Conservation (phyloP, 2,113 vertebrate genomes). For the Zosterops japonicus region DNA sequence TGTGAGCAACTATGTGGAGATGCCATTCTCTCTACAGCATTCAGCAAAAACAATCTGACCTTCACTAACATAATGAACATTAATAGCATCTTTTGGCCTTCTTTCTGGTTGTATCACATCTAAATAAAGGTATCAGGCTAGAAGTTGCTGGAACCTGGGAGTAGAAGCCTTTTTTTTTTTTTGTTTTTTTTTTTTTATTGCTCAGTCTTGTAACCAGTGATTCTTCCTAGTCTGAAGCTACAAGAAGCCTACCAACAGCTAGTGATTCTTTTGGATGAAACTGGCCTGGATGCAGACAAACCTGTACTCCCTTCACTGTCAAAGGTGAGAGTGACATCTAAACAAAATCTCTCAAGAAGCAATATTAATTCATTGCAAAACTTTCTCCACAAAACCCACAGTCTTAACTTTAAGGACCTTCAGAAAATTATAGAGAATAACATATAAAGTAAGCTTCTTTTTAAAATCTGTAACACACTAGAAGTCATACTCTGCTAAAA, state of each 20-base stretch:
- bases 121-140: background rate
- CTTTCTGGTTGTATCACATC: background rate
- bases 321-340: background rate
- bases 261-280: background rate
- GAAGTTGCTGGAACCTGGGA: background rate
- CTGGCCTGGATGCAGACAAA: background rate
- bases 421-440: background rate
- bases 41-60: background rate
- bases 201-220: background rate
- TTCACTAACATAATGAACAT: background rate
- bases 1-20: background rate
- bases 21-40: background rate
- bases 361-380: background rate
- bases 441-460: background rate
- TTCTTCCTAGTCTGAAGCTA: background rate
- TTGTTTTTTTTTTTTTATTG: background rate
- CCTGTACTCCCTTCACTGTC: background rate
- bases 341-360: background rate
- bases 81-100: background rate
- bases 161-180: background rate
- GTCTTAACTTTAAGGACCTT: background rate
- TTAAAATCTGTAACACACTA: background rate
- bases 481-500: background rate
- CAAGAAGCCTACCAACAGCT: background rate
- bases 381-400: background rate